Evolutionary conservation across 2,113 vertebrate genomes (phyloP).

Genomic region (Corythaixoides concolor): DNA sequence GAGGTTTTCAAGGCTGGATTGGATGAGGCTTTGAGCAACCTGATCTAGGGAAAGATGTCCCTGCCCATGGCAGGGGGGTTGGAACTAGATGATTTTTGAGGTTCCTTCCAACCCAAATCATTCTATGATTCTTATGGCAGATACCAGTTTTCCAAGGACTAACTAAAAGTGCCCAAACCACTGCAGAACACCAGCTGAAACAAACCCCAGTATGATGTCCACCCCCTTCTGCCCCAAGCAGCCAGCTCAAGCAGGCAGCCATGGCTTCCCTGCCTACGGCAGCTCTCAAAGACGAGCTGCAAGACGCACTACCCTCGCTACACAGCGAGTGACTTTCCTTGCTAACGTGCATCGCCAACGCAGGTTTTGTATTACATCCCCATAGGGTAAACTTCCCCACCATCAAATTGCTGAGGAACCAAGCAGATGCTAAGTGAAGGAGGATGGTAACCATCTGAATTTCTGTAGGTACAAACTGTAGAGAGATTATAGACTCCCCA

Average conservation of each 20-base stretch:
- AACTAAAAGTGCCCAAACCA: background rate
- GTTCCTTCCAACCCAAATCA: too few species aligned
- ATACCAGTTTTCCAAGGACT: background rate
- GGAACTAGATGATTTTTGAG: too few species aligned
- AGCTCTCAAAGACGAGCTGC: background rate
- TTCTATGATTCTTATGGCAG: background rate
- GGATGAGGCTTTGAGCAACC: too few species aligned
- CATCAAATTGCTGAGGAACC: background rate
- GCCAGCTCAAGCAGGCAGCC: rapidly evolving
- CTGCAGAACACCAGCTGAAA: background rate
- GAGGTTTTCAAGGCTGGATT: too few species aligned
- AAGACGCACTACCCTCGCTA: background rate
- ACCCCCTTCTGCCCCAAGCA: background rate
- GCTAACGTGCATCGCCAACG: rapidly evolving
- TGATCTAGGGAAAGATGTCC: too few species aligned
- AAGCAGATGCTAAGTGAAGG: background rate
- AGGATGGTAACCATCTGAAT: background rate
- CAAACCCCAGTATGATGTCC: background rate
- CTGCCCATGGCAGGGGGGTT: too few species aligned
- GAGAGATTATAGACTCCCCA: background rate
- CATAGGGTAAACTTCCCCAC: too few species aligned
- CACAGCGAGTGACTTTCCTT: rapidly evolving
- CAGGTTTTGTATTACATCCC: background rate
- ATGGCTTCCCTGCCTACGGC: rapidly evolving
- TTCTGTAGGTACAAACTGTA: background rate